A percentile compares a stretch with the other conserved stretches of the same genome.
phyloP scores from a whole-genome alignment of 2,888 invertebrate species.

The Eueremaeus valkanovi region DNA sequence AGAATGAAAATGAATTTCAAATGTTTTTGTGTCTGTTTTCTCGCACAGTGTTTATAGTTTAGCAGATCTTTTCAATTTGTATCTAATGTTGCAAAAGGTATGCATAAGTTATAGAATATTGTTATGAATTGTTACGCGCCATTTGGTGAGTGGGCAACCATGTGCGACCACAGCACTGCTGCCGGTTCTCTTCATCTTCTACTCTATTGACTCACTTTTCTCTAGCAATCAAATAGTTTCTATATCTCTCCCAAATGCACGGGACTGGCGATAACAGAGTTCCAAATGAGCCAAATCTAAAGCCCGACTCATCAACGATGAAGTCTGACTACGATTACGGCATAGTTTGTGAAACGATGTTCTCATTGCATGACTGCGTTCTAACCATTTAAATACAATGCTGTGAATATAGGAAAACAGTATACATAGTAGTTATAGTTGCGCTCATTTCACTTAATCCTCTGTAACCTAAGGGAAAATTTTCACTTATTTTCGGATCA shows the following conservation, averaged over 20 bases:
- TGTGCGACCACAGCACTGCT: background rate
- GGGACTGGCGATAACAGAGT: background rate
- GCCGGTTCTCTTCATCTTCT: background rate
- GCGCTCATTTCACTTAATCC: slow-evolving; percentile 13
- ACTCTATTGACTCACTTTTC: background rate
- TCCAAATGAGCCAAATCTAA: slow-evolving; percentile 14
- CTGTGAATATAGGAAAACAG: too few relatives aligned
- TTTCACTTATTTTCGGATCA: background rate
- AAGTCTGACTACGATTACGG: background rate
- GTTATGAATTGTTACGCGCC: slow-evolving; percentile 27
- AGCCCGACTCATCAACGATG: slow-evolving; percentile 15
- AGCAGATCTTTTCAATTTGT: slow-evolving; percentile 30
- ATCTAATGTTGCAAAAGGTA: slow-evolving; percentile 21
- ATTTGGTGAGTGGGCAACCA: slow-evolving; percentile 7
- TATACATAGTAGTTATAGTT: too few relatives aligned
- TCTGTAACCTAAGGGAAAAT: background rate
- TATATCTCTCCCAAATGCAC: background rate
- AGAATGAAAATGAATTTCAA: slow-evolving; percentile 6
- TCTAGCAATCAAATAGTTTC: background rate
- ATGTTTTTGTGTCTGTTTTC: slow-evolving; percentile 19
- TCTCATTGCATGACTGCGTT: slow-evolving; percentile 2
- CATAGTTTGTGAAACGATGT: background rate
- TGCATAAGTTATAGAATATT: slow-evolving; percentile 11
- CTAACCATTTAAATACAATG: background rate
- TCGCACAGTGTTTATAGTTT: background rate